Evolutionary conservation across 23 tunicate genomes (phyloP), one percentile per base, ranked within the genome.

Genomic region (Halocynthia aurantium): DNA sequence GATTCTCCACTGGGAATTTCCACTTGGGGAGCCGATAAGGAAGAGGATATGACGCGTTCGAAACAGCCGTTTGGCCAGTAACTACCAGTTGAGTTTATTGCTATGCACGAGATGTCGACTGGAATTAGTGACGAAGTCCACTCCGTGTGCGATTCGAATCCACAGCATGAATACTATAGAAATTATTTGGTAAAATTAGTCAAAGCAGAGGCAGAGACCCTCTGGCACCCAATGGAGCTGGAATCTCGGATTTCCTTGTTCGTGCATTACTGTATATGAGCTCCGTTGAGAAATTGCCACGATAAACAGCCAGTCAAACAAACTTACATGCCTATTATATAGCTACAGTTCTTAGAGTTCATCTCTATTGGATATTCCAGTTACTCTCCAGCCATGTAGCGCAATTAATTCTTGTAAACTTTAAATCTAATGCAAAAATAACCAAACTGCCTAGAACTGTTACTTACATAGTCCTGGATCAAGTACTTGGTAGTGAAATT

Each of bases 71-170:
- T 54, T 10, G 57, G 49, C 76, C 76, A 71, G 18, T 53, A 44
- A n/a, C 18, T 71, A 2, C 51, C 51, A 44, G 22, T 50, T 51
- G 55, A 51, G 49, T 53, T 53, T n/a, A 52, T 71, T 51, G 76
- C 76, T 53, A 44, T 44, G 49, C 76, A 71, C 57, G 76, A 71
- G 49, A n/a, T 21, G 60, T 71, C 51, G 12, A 71, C 76, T 71
- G 76, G 76, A 51, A 71, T 5, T 5, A 71, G 19, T 8, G 57
- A 17, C 6, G 76, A 51, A 10, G 55, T 51, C 51, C 49, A 71
- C 51, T 71, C 76, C 2, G 76, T 52, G 17, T 51, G 22, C 11
- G 22, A 44, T 50, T 71, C 76, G 2, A 71, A 71, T 22, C 76
- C 76, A 15, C 76, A 71, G 51, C 76, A 71, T 9, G 22, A 71